A percentile compares a stretch with the other conserved stretches of the same genome.
Conservation (phyloP, 2,888 invertebrate genomes). For the Cosmopolites sordidus region DNA sequence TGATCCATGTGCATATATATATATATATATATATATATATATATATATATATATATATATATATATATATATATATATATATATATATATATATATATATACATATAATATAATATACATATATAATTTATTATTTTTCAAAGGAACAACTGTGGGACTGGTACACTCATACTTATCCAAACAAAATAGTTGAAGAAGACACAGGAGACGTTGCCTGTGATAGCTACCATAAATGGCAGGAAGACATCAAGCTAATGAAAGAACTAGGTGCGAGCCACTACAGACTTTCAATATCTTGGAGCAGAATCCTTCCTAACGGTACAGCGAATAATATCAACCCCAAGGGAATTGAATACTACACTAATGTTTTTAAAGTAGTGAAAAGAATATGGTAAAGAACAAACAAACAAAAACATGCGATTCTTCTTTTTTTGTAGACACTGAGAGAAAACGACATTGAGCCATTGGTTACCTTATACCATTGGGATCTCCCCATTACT, state of each 20-base stretch:
- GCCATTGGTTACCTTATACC: slow-evolving; percentile 59
- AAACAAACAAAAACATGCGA: no score
- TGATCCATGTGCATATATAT: no score
- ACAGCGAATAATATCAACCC: slow-evolving; percentile 56
- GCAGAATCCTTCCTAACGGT: slow-evolving; percentile 66
- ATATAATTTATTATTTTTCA: no score
- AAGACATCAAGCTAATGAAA: slow-evolving; percentile 59
- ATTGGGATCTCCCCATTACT: slow-evolving; percentile 59
- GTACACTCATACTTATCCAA: slow-evolving; percentile 21
- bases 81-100: no score
- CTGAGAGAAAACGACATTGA: slow-evolving; percentile 42
- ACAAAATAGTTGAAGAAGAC: slow-evolving; percentile 38
- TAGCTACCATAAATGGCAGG: slow-evolving; percentile 62
- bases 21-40: no score
- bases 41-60: no score
- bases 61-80: no score
- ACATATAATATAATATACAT: no score
- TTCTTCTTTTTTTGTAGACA: no score
- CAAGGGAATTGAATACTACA: slow-evolving; percentile 59
- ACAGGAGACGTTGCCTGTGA: slow-evolving; percentile 62
- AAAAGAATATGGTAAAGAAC: no score
- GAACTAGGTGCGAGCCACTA: slow-evolving; percentile 61
- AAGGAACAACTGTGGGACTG: slow-evolving; percentile 20
- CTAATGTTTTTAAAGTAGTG: slow-evolving; percentile 64
- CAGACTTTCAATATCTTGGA: slow-evolving; percentile 63